Evolutionary conservation across 2,797 vertebrate species (phyloP), one percentile per base, ranked within the genome.

Genomic region (Lepilemur ruficaudatus): DNA sequence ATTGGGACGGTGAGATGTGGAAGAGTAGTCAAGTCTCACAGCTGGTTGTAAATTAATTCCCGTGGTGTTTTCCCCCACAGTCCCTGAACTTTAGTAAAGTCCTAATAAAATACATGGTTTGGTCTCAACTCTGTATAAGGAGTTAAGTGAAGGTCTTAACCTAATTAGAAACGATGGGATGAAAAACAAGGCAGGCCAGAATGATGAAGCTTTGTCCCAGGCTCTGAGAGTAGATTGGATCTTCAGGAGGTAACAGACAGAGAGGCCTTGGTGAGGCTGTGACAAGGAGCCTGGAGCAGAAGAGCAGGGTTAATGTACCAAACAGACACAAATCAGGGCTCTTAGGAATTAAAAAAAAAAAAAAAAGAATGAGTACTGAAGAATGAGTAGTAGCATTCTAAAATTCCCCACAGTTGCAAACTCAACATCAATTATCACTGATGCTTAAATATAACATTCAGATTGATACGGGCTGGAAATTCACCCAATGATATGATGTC

Each of bases 301-400:
- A 76, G 30, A 35, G 14, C 50, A 25, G 1, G 30, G n/a, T 52
- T 55, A 61, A 48, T 13, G 18, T 22, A 32, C 28, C 35, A 22
- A 63, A 10, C 78, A 50, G 35, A 63, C 20, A 2, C 0, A 38
- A 69, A 46, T 38, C 41, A 82, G 20, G 38, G 23, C 23, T 57
- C 48, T 12, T 30, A 25, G 61, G 30, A 89, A 35, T 38, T 38
- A 38, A 65, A 10, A 52, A n/a, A 73, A 28, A 25, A 4, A 7
- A 28, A 17, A 4, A 7, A 7, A 1, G 22, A n/a, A 0, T 12
- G 14, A 25, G 7, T 3, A 20, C 9, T 17, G n/a, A 7, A 1
- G 22, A n/a, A 0, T 12, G 14, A 25, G 7, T 3, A 20, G 7
- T 17, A 63, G 48, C 13, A 11, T 30, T 38, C 79, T 80, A 32